Conservation (phyloP, 2,113 vertebrate genomes). For the Ammodytes dubius region DNA sequence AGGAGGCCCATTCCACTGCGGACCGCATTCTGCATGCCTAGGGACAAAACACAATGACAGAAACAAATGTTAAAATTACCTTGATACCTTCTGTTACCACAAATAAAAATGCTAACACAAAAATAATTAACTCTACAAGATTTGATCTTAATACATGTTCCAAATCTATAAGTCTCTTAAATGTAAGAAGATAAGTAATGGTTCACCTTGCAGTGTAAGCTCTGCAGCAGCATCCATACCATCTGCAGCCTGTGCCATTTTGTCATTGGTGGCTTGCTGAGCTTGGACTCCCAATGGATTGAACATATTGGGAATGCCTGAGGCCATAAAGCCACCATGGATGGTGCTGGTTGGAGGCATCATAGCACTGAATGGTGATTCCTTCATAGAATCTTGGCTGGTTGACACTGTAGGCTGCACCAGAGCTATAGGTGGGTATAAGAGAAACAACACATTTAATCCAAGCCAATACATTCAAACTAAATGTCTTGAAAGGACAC, state of each 20-base stretch:
- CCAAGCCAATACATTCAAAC: neutral
- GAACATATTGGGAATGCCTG: constrained; percentile 89
- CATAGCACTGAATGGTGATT: constrained; percentile 89
- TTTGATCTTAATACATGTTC: neutral
- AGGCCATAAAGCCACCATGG: constrained; percentile 89
- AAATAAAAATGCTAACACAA: neutral
- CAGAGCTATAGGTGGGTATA: constrained; percentile 67
- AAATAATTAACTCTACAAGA: neutral
- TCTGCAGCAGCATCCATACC: constrained; percentile 88
- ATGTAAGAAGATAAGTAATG: neutral
- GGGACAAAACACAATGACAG: constrained; percentile 22
- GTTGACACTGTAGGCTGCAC: constrained; percentile 89
- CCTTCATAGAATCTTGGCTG: constrained; percentile 91
- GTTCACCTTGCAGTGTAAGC: constrained; percentile 89
- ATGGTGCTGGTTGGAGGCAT: constrained; percentile 89
- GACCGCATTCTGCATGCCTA: constrained; percentile 92
- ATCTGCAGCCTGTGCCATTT: constrained; percentile 87
- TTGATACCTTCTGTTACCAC: neutral
- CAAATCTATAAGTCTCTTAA: neutral
- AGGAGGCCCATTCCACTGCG: constrained; percentile 90
- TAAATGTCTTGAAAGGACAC: neutral
- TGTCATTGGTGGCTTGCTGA: constrained; percentile 86
- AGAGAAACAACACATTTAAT: neutral
- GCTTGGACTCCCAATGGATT: constrained; percentile 86
- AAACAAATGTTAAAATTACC: neutral